Evolutionary conservation across 1,140 invertebrate genomes (phyloP).

Genomic region (Listronotus bonariensis): DNA sequence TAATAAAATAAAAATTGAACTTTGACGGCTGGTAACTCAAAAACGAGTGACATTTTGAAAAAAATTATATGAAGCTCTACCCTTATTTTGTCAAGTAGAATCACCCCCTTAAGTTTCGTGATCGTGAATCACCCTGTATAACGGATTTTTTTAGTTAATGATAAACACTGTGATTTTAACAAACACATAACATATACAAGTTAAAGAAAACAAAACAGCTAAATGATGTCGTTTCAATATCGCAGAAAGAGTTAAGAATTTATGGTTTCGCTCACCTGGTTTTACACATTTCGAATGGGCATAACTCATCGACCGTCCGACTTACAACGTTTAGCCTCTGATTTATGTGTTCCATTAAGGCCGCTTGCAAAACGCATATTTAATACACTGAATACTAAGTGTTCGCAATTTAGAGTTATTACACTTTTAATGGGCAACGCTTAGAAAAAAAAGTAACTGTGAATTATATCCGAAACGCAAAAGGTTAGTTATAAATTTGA

Average conservation of each 20-base stretch:
- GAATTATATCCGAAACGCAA: no score
- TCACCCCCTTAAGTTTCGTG: no score
- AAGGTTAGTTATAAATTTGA: no score
- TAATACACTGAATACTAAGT: constrained; percentile 29
- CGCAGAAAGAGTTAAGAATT: constrained; percentile 19
- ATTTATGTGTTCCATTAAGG: constrained; percentile 36
- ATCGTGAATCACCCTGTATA: no score
- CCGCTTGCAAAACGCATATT: constrained; percentile 30
- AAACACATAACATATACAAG: not conserved
- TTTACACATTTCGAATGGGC: constrained; percentile 37
- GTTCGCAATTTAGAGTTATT: constrained; percentile 28
- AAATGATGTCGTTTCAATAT: constrained; percentile 24
- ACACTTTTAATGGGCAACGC: constrained; percentile 14
- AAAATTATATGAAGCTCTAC: no score
- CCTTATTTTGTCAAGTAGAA: no score
- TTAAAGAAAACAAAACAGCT: constrained; percentile 4
- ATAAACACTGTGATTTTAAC: not conserved
- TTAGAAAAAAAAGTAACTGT: not conserved
- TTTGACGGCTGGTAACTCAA: no score
- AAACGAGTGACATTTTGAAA: no score
- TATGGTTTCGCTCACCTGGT: constrained; percentile 36
- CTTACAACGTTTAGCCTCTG: constrained; percentile 34
- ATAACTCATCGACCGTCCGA: constrained; percentile 36
- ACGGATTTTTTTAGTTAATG: no score
- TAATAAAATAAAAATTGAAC: no score